Percentiles rank a stretch among this genome's conserved stretches.
Evolutionary conservation across 2,113 vertebrate genomes (phyloP).

Genomic region (Strix uralensis): DNA sequence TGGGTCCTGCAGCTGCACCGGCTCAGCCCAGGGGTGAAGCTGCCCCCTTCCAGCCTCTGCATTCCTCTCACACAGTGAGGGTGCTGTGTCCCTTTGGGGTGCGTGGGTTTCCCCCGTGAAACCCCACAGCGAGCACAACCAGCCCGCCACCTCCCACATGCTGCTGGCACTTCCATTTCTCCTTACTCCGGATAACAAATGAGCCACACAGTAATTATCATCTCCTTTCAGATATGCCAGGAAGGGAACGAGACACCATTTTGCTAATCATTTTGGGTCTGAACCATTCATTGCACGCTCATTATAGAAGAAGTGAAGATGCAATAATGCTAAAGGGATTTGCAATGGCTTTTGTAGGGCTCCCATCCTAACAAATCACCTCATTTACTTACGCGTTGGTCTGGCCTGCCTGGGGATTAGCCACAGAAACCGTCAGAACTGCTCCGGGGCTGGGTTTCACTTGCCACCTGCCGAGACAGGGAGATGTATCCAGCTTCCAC

Average conservation of each 20-base stretch:
- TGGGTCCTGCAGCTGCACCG: neutral
- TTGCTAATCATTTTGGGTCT: neutral
- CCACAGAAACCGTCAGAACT: constrained; percentile 73
- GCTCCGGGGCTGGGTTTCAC: constrained; percentile 61
- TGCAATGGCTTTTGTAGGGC: neutral
- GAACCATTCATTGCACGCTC: neutral
- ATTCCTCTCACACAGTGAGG: rapidly evolving
- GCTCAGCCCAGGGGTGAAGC: neutral
- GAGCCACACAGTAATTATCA: rapidly evolving
- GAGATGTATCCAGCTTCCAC: neutral
- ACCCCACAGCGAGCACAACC: neutral
- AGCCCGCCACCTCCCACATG: neutral
- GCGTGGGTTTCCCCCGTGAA: rapidly evolving
- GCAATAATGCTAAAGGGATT: neutral
- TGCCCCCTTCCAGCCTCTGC: neutral
- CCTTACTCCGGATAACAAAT: neutral
- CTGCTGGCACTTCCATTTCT: neutral
- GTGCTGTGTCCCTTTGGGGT: rapidly evolving
- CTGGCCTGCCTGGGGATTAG: constrained; percentile 62
- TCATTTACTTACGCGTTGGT: constrained; percentile 57
- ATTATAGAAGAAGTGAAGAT: neutral
- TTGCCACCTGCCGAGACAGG: constrained; percentile 61
- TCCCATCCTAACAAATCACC: neutral
- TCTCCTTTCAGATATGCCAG: neutral
- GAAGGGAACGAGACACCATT: neutral